Percentiles rank a stretch among this genome's conserved stretches.
Conservation (phyloP, 2,113 vertebrate species). For the Cynoglossus semilaevis region DNA sequence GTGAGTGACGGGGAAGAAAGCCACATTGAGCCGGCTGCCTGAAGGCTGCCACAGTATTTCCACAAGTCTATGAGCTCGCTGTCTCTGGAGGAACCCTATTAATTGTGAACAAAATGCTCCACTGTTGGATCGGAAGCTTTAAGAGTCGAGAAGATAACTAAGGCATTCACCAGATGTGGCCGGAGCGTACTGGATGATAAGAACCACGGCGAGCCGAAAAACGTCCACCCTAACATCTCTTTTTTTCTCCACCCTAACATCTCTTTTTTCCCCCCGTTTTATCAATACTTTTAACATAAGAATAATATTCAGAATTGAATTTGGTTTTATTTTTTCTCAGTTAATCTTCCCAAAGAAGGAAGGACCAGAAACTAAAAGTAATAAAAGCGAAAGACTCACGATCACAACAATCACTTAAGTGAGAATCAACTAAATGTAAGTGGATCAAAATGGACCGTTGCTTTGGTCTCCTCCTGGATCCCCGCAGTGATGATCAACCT, state of each 20-base stretch:
- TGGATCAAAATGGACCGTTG: constrained; percentile 76
- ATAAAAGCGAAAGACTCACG: constrained; percentile 17
- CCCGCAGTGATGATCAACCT: constrained; percentile 74
- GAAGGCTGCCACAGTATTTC: constrained; percentile 72
- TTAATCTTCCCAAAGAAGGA: too few relatives aligned
- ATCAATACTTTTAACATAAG: too few relatives aligned
- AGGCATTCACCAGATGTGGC: constrained; percentile 33
- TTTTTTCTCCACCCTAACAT: too few relatives aligned
- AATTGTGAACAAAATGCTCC: constrained; percentile 76
- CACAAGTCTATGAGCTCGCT: constrained; percentile 69
- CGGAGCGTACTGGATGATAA: constrained; percentile 2
- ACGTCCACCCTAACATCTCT: too few relatives aligned
- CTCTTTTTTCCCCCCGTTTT: too few relatives aligned
- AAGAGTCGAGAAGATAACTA: constrained; percentile 61
- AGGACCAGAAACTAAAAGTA: constrained; percentile 4
- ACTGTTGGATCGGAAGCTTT: constrained; percentile 69
- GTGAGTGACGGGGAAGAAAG: constrained; percentile 79
- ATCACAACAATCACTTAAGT: constrained; percentile 21
- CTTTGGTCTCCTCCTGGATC: constrained; percentile 87
- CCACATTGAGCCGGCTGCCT: constrained; percentile 71
- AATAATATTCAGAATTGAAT: too few relatives aligned
- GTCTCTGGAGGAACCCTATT: constrained; percentile 73
- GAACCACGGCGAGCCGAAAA: too few relatives aligned
- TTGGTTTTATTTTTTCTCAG: too few relatives aligned
- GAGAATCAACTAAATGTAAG: constrained; percentile 27